Evolutionary conservation across 2,797 vertebrate genomes (phyloP).

Genomic region (Chiroxiphia lanceolata): DNA sequence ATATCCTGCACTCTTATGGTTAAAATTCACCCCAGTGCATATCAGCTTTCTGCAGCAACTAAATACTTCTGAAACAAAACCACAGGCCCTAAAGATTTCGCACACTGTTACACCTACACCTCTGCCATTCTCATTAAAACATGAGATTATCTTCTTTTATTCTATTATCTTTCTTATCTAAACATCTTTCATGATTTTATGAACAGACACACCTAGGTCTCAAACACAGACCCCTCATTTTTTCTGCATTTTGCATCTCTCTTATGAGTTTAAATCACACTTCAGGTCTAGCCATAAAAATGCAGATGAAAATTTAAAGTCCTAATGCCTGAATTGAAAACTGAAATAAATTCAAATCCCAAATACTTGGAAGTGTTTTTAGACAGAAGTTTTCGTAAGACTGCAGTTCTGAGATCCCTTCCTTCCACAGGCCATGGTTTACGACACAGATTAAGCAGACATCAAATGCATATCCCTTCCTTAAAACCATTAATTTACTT

Average conservation of each 20-base stretch:
- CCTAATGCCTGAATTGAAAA: background rate
- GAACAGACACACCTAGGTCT: background rate
- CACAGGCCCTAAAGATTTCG: background rate
- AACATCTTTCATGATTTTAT: background rate
- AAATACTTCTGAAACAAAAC: background rate
- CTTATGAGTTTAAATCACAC: background rate
- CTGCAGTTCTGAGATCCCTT: background rate
- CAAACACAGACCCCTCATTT: background rate
- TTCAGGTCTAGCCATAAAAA: background rate
- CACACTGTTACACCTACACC: background rate
- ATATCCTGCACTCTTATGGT: background rate
- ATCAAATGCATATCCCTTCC: background rate
- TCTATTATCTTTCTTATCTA: background rate
- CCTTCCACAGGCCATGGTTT: background rate
- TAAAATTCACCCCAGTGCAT: background rate
- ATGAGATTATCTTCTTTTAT: background rate
- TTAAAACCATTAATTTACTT: background rate
- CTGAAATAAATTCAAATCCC: background rate
- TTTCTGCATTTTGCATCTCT: background rate
- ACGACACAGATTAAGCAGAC: background rate
- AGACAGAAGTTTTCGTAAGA: background rate
- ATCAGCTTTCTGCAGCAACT: background rate
- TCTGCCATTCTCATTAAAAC: background rate
- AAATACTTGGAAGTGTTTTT: background rate
- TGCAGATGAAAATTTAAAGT: background rate